These are phyloP conservation scores for Crotalus helleri DNA, from an alignment of 2,113 vertebrate genomes.

Conservation along the genomic window DNA sequence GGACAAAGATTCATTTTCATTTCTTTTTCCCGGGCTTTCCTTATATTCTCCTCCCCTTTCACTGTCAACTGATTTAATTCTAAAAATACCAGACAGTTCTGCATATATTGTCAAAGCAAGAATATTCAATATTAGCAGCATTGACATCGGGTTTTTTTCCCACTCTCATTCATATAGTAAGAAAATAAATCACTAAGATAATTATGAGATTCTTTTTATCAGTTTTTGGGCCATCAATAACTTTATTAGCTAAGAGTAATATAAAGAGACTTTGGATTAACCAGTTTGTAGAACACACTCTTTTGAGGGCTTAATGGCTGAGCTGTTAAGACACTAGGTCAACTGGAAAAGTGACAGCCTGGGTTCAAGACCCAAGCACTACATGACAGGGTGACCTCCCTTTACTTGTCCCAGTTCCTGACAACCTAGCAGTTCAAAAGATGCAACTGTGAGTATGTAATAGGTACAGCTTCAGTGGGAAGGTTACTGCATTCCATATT, in stretches of 20 bases:
- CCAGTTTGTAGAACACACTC: neutral
- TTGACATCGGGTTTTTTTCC: neutral
- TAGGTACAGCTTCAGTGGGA: neutral
- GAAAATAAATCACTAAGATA: conserved; percentile 1
- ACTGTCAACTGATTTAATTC: too few species aligned
- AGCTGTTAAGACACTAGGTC: neutral
- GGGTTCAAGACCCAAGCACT: neutral
- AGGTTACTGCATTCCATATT: neutral
- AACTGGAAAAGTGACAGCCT: neutral
- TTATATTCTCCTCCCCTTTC: too few species aligned
- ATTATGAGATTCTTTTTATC: neutral
- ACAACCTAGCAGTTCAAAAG: neutral
- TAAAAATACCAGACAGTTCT: too few species aligned
- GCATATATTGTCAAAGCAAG: too few species aligned
- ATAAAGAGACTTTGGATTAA: neutral
- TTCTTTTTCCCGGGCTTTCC: too few species aligned
- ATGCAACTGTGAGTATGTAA: neutral
- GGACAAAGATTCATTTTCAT: too few species aligned
- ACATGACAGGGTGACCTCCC: neutral
- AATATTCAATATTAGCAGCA: too few species aligned
- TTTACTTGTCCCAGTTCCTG: neutral
- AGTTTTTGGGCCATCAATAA: conserved; percentile 8
- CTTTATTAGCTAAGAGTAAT: neutral
- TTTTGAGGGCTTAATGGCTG: neutral
- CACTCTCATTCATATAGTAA: neutral